Base-by-base conservation (phyloP, 1,140 invertebrate genomes). In the Aphidius gifuensis region DNA sequence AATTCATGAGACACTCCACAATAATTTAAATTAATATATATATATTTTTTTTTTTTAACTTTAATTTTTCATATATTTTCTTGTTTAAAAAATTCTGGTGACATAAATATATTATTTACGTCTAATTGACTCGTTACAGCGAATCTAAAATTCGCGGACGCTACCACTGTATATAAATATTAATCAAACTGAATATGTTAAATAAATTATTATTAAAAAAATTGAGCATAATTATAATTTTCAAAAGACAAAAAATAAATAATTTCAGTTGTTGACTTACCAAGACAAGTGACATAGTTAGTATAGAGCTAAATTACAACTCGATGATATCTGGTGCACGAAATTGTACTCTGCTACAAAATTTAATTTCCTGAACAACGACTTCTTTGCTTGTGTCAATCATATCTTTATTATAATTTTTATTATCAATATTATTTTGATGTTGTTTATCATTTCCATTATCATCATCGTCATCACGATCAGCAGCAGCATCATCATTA, bases 311-410 rank as follows among this genome's bases (percentile, higher is more conserved):
- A 16, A 16, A 66, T 75, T 71, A 77, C 66, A 78, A 72, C 67
- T 80, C 72, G 65, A 78, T 78, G 67, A 80, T 77, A 69, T 76
- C 72, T n/a, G 75, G 73, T 58, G 70, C 69, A 9, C 73, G 72
- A 67, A 75, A 79, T 67, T 74, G 73, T 64, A 79, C 72, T 67
- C 73, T 72, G 47, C 70, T 73, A 56, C 60, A 71, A 58, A 73
- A 77, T 60, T 77, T 78, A 55, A 69, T 60, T 65, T 73, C 69
- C 51, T 70, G 70, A 57, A 70, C 67, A 11, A 72, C 63, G 56
- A 74, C 71, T 53, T 71, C 65, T 49, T 4, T 21, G 50, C 4
- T 59, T 62, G 9, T 16, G 43, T 21, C n/a, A 50, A 11, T 61
- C 38, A 4, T 48, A 9, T 46, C 39, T 2, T 39, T 16, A 9